A percentile compares a stretch with the other conserved stretches of the same genome.
These are phyloP conservation scores for Dryomyza anilis DNA, from an alignment of 2,888 invertebrate genomes.

Conservation along the genomic window DNA sequence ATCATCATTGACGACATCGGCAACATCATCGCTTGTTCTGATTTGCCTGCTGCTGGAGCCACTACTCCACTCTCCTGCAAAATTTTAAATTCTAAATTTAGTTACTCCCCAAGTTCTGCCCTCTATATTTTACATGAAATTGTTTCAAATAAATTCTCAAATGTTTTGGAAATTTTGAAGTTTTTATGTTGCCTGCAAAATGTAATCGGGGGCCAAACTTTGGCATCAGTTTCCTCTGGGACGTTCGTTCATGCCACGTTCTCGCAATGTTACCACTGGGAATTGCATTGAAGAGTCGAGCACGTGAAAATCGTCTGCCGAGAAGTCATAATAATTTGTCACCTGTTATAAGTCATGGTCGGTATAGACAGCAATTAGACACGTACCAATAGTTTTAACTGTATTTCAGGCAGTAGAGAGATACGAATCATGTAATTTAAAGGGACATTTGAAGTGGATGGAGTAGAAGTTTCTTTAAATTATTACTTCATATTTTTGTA, in stretches of 20 bases:
- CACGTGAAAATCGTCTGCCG: not conserved
- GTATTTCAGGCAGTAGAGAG: no score
- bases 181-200: not conserved
- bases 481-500: no score
- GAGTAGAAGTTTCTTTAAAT: no score
- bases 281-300: not conserved
- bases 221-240: not conserved
- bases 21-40: not conserved
- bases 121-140: no score
- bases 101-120: no score
- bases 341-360: slow-evolving; percentile 11
- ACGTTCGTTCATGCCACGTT: no score
- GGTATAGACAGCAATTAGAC: slow-evolving; percentile 17
- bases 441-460: no score
- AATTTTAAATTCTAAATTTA: slow-evolving; percentile 19
- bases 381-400: slow-evolving; percentile 7
- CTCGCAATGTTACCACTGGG: no score
- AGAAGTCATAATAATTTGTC: slow-evolving; percentile 21
- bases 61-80: not conserved
- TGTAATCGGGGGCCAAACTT: no score
- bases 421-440: no score
- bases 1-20: not conserved
- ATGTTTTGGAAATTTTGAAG: not conserved
- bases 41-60: not conserved
- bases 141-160: slow-evolving; percentile 1